phyloP scores from a whole-genome alignment of 2,113 vertebrate genomes.

The Baryphthengus martii region DNA sequence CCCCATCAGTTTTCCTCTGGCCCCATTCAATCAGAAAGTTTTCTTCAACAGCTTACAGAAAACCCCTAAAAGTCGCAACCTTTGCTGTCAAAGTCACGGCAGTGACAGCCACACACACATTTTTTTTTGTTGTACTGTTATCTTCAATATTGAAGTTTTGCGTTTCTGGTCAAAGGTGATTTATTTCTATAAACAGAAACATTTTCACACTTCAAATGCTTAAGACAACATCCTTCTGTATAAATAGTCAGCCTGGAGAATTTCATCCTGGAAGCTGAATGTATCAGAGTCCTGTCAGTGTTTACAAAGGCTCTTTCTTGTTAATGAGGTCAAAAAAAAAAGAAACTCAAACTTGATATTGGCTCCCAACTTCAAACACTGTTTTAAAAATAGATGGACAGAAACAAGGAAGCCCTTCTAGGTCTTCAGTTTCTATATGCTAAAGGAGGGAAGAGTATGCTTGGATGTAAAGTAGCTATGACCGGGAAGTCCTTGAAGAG shows the following conservation, averaged over 20 bases:
- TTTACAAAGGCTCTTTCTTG: not conserved
- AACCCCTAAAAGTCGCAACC: not conserved
- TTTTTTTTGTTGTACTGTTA: not conserved
- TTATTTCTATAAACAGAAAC: slow-evolving; percentile 44
- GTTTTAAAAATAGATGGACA: not conserved
- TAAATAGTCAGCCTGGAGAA: slow-evolving; percentile 2
- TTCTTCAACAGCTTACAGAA: not conserved
- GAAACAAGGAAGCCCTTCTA: not conserved
- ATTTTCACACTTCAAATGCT: slow-evolving; percentile 52
- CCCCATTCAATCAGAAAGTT: not conserved
- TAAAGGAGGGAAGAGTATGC: not conserved
- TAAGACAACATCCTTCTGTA: not conserved
- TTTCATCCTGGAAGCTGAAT: not conserved
- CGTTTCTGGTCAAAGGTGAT: slow-evolving; percentile 41
- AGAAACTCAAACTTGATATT: not conserved
- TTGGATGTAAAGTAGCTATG: not conserved
- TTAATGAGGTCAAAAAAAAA: not conserved
- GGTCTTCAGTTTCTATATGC: not conserved
- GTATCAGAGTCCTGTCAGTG: not conserved
- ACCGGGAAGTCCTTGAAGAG: not conserved
- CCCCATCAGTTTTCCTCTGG: not conserved
- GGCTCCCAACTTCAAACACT: not conserved
- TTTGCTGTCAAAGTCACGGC: not conserved
- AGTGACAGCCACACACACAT: not conserved
- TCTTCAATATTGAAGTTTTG: not conserved